phyloP scores from a whole-genome alignment of 2,113 vertebrate genomes.

The Tapirus terrestris region DNA sequence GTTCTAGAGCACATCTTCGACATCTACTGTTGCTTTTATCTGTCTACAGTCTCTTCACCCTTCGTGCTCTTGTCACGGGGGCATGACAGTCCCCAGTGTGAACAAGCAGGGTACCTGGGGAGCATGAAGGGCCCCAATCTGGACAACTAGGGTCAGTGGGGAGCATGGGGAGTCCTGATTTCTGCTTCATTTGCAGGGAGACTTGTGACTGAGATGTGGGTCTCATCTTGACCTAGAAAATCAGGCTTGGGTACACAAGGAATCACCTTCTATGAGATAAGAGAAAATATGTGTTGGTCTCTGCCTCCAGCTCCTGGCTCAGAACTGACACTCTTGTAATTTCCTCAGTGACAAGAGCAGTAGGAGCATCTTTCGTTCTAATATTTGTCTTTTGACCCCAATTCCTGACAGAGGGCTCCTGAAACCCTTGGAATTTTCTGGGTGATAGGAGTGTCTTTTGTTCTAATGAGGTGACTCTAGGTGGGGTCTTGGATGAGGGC shows the following conservation, averaged over 20 bases:
- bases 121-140: not conserved
- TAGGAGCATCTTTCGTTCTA: not conserved
- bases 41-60: not conserved
- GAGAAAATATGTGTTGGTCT: not conserved
- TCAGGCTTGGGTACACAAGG: not conserved
- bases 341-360: not conserved
- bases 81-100: no score
- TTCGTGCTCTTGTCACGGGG: not conserved
- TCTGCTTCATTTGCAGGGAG: not conserved
- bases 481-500: not conserved
- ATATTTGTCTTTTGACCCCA: not conserved
- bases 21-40: no score
- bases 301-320: not conserved
- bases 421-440: not conserved
- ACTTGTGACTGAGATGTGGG: not conserved
- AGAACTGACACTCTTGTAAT: not conserved
- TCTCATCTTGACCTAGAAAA: not conserved
- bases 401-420: not conserved
- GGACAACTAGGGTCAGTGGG: not conserved
- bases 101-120: not conserved
- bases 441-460: not conserved
- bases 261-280: not conserved
- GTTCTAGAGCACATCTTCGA: not conserved
- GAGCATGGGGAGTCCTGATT: not conserved
- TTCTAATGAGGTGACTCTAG: not conserved